Evolutionary conservation across 2,888 invertebrate species (phyloP).

Genomic region (Sceliomorpha sp.): DNA sequence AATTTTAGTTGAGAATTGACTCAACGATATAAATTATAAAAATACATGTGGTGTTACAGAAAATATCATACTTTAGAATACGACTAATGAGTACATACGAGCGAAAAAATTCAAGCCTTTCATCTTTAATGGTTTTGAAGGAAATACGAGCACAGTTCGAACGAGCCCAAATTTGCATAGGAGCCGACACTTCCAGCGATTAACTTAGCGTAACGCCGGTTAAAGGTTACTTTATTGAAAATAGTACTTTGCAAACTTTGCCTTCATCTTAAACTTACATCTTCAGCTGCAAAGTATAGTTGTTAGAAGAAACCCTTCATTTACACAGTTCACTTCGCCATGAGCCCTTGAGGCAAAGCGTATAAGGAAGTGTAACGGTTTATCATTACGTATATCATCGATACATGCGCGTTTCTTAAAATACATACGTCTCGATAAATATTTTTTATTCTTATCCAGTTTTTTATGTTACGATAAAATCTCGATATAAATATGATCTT

Average conservation of each 20-base stretch:
- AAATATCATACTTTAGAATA: constrained; percentile 35
- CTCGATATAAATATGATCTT: too few relatives aligned
- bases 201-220: constrained; percentile 45
- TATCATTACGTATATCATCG: not conserved
- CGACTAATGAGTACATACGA: constrained; percentile 31
- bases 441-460: too few relatives aligned
- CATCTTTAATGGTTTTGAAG: constrained; percentile 14
- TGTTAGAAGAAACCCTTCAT: constrained; percentile 11
- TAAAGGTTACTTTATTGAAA: constrained; percentile 42
- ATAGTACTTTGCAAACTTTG: constrained; percentile 33
- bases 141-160: constrained; percentile 40
- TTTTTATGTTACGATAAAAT: too few relatives aligned
- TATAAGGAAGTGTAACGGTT: not conserved
- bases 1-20: too few relatives aligned
- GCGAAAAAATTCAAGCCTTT: constrained; percentile 12
- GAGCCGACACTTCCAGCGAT: constrained; percentile 41
- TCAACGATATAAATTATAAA: too few relatives aligned
- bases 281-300: constrained; percentile 17
- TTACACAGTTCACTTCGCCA: not conserved
- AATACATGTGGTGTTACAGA: too few relatives aligned
- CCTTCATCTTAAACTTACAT: constrained; percentile 31
- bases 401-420: too few relatives aligned
- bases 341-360: not conserved
- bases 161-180: constrained; percentile 44
- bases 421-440: too few relatives aligned